Percentiles rank a stretch among this genome's conserved stretches.
Evolutionary conservation across 1,140 invertebrate species (phyloP).

Genomic region (Hermetia illucens): DNA sequence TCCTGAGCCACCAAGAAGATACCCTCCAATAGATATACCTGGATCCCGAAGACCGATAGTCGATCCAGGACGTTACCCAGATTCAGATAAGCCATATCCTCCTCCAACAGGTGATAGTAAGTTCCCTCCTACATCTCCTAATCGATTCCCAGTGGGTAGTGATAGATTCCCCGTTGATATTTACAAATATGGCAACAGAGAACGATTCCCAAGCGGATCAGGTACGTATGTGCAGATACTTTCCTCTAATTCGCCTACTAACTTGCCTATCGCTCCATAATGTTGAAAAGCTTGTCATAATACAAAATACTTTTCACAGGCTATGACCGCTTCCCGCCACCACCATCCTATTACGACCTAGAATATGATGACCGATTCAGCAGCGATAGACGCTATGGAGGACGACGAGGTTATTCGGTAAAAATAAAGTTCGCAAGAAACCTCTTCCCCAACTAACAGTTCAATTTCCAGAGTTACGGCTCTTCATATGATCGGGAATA

Average conservation of each 20-base stretch:
- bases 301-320: conserved; percentile 11
- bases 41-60: conserved; percentile 18
- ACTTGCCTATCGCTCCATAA: too few species aligned
- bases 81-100: conserved; percentile 24
- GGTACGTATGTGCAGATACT: background rate
- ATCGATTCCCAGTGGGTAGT: conserved; percentile 28
- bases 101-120: conserved; percentile 19
- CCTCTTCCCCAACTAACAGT: too few species aligned
- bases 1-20: conserved; percentile 8
- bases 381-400: too few species aligned
- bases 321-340: conserved; percentile 17
- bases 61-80: too few species aligned
- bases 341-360: conserved; percentile 24
- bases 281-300: too few species aligned
- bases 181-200: conserved; percentile 29
- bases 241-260: too few species aligned
- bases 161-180: conserved; percentile 28
- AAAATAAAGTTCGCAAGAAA: too few species aligned
- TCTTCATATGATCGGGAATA: conserved; percentile 26
- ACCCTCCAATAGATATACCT: conserved; percentile 18
- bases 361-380: conserved; percentile 25
- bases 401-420: too few species aligned
- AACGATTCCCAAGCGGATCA: conserved; percentile 3
- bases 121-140: conserved; percentile 21
- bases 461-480: too few species aligned